Percentiles rank a stretch among this genome's conserved stretches.
phyloP scores from a whole-genome alignment of 2,888 invertebrate genomes.

The Julus scandinavius region DNA sequence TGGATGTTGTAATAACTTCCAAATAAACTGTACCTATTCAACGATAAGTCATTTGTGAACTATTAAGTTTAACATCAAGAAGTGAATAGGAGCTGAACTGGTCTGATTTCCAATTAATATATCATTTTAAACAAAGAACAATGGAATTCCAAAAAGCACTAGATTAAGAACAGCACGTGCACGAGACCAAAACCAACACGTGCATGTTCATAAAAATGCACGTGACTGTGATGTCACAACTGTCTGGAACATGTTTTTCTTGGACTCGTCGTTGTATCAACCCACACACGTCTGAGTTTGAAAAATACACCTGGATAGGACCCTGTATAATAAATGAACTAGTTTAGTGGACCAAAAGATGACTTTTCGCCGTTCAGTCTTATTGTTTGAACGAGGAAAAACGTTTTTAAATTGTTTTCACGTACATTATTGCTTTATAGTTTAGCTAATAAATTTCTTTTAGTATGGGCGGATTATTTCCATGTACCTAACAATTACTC shows the following conservation, averaged over 20 bases:
- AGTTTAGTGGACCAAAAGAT: not conserved
- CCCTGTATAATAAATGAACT: not conserved
- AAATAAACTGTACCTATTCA: no score
- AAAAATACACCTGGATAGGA: not conserved
- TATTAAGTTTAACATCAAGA: no score
- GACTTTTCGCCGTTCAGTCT: not conserved
- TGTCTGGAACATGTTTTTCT: slow-evolving; percentile 23
- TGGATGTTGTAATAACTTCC: no score
- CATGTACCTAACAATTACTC: not conserved
- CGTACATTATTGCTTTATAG: slow-evolving; percentile 1
- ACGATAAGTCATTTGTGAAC: no score
- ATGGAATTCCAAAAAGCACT: no score
- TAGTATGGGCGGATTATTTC: not conserved
- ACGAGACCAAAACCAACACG: no score
- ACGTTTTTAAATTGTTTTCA: not conserved
- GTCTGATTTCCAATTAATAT: no score
- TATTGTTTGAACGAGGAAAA: not conserved
- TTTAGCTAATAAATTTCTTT: slow-evolving; percentile 2
- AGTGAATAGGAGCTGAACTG: no score
- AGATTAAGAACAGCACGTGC: no score
- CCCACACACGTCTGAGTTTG: slow-evolving; percentile 7
- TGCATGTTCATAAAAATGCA: not conserved
- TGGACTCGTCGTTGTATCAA: not conserved
- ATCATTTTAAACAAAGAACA: no score
- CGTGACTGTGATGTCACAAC: not conserved